Base-by-base conservation (phyloP, 2,888 invertebrate genomes). In the Chironomus tentans region DNA sequence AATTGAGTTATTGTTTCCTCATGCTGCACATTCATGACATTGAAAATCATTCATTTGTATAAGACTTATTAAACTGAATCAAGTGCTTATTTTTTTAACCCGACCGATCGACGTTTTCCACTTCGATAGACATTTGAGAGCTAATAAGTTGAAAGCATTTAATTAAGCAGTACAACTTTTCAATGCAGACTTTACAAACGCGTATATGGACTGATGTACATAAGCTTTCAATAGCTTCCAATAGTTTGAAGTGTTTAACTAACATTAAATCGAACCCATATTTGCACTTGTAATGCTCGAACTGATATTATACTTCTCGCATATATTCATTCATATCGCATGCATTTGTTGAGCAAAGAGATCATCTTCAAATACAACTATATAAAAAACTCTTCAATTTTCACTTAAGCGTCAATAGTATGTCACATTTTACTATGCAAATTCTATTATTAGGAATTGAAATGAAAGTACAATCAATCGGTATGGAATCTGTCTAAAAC, bases 1-100 rank as follows among this genome's bases (percentile, higher is more conserved):
- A 48, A 70, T 68, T 68, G 68, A 68, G 68, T 68, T 68, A 68
- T 70, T 70, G 47, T 70, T 70, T 70, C 70, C 70, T 47, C 47
- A 70, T 46, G 68, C 24, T 70, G 70, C 70, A 70, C 21, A 70
- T 70, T 47, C 70, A 18, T 70, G 70, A 70, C 70, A 70, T 70
- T 70, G 70, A 70, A 65, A 24, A 56, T 21, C 65, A 65, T 24
- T 65, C 21, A 65, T 24, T 24, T 21, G 24, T 24, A 21, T 13
- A 65, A 65, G 13, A 65, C 24, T 24, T 21, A 24, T 65, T 65
- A 21, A 21, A 22, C n/a, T 65, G 22, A 65, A 65, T 65, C 65
- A 65, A 65, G 65, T 65, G 56, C 56, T 15, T 56, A 18, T 56
- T 56, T 56, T 28, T 38, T 38, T 28, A 28, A 38, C 56, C 56